phyloP scores from a whole-genome alignment of 2,888 invertebrate species.

The Tipula lateralis region DNA sequence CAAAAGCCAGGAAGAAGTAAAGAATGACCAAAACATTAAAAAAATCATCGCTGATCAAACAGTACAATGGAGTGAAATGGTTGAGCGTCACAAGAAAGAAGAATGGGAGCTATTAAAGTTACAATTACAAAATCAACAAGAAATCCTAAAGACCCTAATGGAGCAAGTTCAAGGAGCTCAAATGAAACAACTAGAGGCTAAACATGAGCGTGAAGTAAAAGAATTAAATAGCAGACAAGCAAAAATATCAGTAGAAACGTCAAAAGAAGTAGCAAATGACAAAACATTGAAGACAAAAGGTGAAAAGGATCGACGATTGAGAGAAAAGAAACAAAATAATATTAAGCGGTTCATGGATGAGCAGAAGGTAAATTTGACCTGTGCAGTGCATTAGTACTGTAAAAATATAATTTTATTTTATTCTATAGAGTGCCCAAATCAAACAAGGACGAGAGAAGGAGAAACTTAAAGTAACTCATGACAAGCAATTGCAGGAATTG shows the following conservation, averaged over 20 bases:
- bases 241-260: slow-evolving; percentile 94
- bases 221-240: slow-evolving; percentile 93
- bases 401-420: neutral
- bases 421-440: slow-evolving; percentile 50
- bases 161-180: slow-evolving; percentile 74
- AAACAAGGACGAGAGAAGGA: slow-evolving; percentile 90
- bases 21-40: slow-evolving; percentile 70
- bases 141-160: slow-evolving; percentile 70
- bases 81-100: slow-evolving; percentile 75
- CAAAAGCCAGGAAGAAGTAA: slow-evolving; percentile 80
- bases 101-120: slow-evolving; percentile 76
- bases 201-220: slow-evolving; percentile 91
- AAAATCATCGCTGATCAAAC: slow-evolving; percentile 89
- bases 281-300: slow-evolving; percentile 95
- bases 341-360: slow-evolving; percentile 97
- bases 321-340: slow-evolving; percentile 96
- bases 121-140: slow-evolving; percentile 79
- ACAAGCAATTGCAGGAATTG: slow-evolving; percentile 86
- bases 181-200: slow-evolving; percentile 82
- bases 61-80: slow-evolving; percentile 88
- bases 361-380: slow-evolving; percentile 58
- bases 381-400: neutral
- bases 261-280: slow-evolving; percentile 91
- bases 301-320: slow-evolving; percentile 87
- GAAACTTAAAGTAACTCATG: slow-evolving; percentile 85